Conservation (phyloP, 2,113 vertebrate species). For the Typhlomys cinereus region DNA sequence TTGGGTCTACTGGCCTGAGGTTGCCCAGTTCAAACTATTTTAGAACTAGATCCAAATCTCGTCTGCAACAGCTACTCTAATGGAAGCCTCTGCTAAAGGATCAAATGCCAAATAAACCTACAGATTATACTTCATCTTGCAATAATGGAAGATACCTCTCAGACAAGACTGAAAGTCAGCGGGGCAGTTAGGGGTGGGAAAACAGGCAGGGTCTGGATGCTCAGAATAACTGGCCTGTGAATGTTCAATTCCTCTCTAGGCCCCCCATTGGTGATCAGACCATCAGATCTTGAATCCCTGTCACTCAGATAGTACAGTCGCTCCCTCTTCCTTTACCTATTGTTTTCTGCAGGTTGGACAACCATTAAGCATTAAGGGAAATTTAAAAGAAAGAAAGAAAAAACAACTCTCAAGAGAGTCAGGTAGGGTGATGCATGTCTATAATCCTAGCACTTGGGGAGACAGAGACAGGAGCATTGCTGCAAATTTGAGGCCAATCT, state of each 20-base stretch:
- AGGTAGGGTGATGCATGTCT: background rate
- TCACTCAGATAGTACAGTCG: background rate
- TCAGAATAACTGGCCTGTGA: background rate
- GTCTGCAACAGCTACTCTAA: slow-evolving; percentile 61
- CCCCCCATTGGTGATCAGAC: background rate
- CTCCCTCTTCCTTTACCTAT: background rate
- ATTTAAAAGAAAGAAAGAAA: background rate
- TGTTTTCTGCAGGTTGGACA: background rate
- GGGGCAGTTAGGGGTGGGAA: background rate
- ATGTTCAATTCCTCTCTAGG: background rate
- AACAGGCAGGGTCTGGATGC: background rate
- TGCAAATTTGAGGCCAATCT: no score
- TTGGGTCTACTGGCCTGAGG: slow-evolving; percentile 62
- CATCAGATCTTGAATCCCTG: background rate
- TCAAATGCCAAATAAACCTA: slow-evolving; percentile 70
- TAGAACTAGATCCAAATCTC: slow-evolving; percentile 75
- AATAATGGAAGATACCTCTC: slow-evolving; percentile 67
- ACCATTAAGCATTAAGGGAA: slow-evolving; percentile 7
- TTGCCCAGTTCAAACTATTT: slow-evolving; percentile 64
- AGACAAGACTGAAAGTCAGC: slow-evolving; percentile 53
- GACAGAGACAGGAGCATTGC: background rate
- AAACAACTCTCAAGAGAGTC: background rate
- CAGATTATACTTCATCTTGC: slow-evolving; percentile 60
- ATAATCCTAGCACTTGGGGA: background rate
- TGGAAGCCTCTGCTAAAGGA: slow-evolving; percentile 59